Evolutionary conservation across 2,113 vertebrate genomes (phyloP).

Genomic region (Mastomys coucha): DNA sequence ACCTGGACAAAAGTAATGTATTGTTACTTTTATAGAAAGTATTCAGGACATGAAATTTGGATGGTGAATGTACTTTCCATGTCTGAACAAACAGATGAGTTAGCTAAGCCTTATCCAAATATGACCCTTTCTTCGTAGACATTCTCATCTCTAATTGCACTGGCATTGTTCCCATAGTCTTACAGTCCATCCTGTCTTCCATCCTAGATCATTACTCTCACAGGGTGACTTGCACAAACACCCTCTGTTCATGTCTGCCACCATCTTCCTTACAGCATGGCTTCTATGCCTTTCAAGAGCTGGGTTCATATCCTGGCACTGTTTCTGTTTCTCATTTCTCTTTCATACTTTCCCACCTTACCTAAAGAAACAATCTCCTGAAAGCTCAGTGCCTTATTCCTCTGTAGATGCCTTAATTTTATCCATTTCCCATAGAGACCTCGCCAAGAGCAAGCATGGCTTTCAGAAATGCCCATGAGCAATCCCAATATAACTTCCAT

Average conservation of each 20-base stretch:
- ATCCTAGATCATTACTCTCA: background rate
- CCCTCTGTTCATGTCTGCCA: background rate
- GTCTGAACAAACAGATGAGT: constrained; percentile 4
- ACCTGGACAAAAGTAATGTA: background rate
- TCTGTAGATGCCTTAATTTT: background rate
- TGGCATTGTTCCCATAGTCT: background rate
- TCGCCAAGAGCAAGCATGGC: background rate
- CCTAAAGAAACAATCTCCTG: background rate
- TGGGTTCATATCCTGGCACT: background rate
- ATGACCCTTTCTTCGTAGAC: background rate
- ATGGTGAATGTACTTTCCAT: background rate
- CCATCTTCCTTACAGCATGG: background rate
- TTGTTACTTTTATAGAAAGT: background rate
- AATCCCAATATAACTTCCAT: background rate
- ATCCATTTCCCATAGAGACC: background rate
- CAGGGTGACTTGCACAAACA: background rate
- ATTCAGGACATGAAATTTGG: background rate
- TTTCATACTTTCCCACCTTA: background rate
- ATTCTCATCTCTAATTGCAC: background rate
- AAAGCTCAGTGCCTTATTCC: background rate
- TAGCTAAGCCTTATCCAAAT: background rate
- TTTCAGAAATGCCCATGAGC: background rate
- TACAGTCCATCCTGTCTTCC: background rate
- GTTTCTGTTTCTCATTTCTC: constrained; percentile 20
- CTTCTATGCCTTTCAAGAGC: background rate